These are phyloP conservation scores for Zygogramma bicolorata DNA, from an alignment of 2,888 invertebrate genomes.

Conservation along the genomic window DNA sequence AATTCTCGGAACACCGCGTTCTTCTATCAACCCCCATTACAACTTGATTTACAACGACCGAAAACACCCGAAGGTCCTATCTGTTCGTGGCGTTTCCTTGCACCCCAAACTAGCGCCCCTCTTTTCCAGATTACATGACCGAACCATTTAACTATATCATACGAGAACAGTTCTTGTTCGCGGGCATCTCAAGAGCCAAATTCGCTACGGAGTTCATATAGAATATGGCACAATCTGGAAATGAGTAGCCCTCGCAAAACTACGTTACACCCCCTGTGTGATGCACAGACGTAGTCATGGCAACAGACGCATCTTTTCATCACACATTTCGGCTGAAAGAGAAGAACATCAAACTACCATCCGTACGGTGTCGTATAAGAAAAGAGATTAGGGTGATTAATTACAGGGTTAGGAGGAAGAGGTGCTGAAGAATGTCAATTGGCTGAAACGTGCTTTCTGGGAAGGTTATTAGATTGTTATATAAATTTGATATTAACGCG, in stretches of 20 bases:
- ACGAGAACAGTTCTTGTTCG: background rate
- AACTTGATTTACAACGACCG: slow-evolving; percentile 49
- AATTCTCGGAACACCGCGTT: slow-evolving; percentile 15
- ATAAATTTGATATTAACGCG: background rate
- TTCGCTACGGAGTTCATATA: background rate
- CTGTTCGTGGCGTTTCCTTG: slow-evolving; percentile 34
- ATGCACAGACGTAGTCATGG: slow-evolving; percentile 56
- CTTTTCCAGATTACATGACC: background rate
- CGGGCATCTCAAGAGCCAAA: background rate
- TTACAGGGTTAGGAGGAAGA: slow-evolving; percentile 25
- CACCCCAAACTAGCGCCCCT: background rate
- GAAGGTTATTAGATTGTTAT: background rate
- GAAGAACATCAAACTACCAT: slow-evolving; percentile 31
- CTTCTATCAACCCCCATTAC: slow-evolving; percentile 40
- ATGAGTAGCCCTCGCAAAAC: slow-evolving; percentile 22
- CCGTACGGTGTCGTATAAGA: slow-evolving; percentile 39
- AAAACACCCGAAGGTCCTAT: slow-evolving; percentile 46
- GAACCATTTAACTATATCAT: background rate
- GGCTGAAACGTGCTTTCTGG: background rate
- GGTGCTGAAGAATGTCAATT: slow-evolving; percentile 35
- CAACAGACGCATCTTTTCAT: slow-evolving; percentile 59
- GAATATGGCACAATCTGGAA: background rate
- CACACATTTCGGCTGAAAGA: slow-evolving; percentile 34
- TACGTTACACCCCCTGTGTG: slow-evolving; percentile 53
- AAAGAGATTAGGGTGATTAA: slow-evolving; percentile 50